Evolutionary conservation across 1,140 invertebrate genomes (phyloP), one percentile per base, ranked within the genome.

Genomic region (Coelopa frigida): DNA sequence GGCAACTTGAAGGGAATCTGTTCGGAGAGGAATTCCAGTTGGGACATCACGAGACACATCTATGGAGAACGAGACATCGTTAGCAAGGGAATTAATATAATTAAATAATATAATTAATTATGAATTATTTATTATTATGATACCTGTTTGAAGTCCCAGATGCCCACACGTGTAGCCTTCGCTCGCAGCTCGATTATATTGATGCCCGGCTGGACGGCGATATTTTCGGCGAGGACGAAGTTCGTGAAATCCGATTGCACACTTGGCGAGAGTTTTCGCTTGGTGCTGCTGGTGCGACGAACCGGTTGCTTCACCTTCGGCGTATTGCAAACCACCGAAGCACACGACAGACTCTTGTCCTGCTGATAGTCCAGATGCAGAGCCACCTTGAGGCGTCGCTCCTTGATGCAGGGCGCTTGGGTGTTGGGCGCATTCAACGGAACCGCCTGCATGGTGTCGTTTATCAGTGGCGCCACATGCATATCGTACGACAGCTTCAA

Each of bases 361-460:
- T 90, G 80, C 61, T 87, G 85, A 52, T 83, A 84, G 55, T 88
- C 83, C 22, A 88, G 68, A 58, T 82, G 79, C 2, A 82, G 78
- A 35, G 78, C 52, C 0, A 65, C 55, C 17, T 65, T 68, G 2
- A 57, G 21, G 1, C 53, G 52, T 1, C 54, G 44, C 10, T 68
- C 56, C 21, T 54, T 49, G 23, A 27, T n/a, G 22, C 24, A 18
- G 8, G 24, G 24, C 36, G 22, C 4, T 20, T 42, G 2, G 27
- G 11, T 6, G 12, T 61, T n/a, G 41, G 10, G 38, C 23, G 10
- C 18, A 38, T 10, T 49, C 20, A 17, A 27, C 26, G 20, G 15
- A 15, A 31, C 32, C 35, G 23, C 17, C 20, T 46, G 35, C 10
- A 44, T 41, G 0, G 52, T 15, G 5, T 60, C 58, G 14, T 39